Evolutionary conservation across 64 coral and sea anemone genomes (phyloP).

Genomic region (Actinia tenebrosa): DNA sequence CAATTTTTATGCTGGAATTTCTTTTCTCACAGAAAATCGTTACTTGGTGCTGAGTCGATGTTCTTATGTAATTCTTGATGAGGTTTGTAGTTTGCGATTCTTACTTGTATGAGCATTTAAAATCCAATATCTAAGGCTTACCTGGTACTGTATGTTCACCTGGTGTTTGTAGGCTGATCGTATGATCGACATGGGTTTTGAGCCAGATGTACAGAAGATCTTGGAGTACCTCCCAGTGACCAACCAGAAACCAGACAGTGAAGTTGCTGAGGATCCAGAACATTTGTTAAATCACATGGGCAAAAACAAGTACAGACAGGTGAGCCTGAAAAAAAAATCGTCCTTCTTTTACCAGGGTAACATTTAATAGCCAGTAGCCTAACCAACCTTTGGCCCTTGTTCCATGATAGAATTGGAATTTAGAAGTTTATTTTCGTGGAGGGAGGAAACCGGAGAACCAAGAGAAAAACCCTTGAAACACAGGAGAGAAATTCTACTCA

Average conservation of each 20-base stretch:
- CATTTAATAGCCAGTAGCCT: too few species aligned
- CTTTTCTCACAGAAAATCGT: constrained; percentile 80
- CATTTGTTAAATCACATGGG: constrained; percentile 86
- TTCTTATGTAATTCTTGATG: constrained; percentile 92
- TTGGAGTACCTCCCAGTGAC: constrained; percentile 94
- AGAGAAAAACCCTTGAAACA: too few species aligned
- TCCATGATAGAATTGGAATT: too few species aligned
- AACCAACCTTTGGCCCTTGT: too few species aligned
- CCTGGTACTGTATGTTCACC: too few species aligned
- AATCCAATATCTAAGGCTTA: not conserved
- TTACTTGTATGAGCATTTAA: too few species aligned
- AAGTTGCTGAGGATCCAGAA: constrained; percentile 92
- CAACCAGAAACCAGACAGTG: constrained; percentile 91
- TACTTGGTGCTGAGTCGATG: constrained; percentile 93
- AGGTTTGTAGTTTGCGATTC: constrained; percentile 38
- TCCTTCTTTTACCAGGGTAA: too few species aligned
- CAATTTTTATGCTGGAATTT: not conserved
- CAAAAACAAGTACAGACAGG: constrained; percentile 90
- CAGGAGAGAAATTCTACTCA: too few species aligned
- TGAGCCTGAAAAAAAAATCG: not conserved
- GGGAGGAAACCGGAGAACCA: too few species aligned
- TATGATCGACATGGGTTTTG: constrained; percentile 99
- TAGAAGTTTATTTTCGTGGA: too few species aligned
- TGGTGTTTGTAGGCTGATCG: constrained; percentile 79
- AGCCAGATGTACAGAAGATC: constrained; percentile 97